phyloP scores from a whole-genome alignment of 2,113 vertebrate species.

The Cheirogaleus medius region DNA sequence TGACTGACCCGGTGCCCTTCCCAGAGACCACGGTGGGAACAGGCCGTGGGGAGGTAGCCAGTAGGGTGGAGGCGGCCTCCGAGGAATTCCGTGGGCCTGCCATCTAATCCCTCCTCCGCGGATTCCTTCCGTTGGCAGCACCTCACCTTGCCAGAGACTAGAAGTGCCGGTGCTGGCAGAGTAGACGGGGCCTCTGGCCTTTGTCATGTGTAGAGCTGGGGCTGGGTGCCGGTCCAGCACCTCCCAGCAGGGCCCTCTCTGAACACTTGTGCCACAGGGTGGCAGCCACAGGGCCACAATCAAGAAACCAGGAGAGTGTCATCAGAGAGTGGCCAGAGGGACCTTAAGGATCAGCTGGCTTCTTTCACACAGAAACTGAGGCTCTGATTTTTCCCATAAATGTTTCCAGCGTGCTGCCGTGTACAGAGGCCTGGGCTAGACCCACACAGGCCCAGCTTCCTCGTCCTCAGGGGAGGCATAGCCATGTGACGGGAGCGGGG shows the following conservation, averaged over 20 bases:
- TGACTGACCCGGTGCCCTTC: neutral
- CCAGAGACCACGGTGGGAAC: neutral
- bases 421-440: neutral
- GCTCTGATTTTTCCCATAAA: neutral
- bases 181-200: neutral
- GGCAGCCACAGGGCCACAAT: neutral
- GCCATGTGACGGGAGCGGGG: accelerated
- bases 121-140: neutral
- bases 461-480: accelerated
- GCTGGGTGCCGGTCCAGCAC: neutral
- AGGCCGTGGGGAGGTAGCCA: neutral
- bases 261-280: neutral
- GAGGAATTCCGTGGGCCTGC: neutral
- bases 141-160: neutral
- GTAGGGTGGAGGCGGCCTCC: accelerated
- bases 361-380: neutral
- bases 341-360: neutral
- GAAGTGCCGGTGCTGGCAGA: neutral
- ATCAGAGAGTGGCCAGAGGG: neutral
- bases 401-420: accelerated
- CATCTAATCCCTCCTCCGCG: neutral
- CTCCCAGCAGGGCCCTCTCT: neutral
- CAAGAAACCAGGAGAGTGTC: neutral
- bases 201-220: neutral
- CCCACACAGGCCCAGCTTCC: accelerated